Evolutionary conservation across 1,140 invertebrate genomes (phyloP), one percentile per base, ranked within the genome.

Genomic region (Dendroctonus valens): DNA sequence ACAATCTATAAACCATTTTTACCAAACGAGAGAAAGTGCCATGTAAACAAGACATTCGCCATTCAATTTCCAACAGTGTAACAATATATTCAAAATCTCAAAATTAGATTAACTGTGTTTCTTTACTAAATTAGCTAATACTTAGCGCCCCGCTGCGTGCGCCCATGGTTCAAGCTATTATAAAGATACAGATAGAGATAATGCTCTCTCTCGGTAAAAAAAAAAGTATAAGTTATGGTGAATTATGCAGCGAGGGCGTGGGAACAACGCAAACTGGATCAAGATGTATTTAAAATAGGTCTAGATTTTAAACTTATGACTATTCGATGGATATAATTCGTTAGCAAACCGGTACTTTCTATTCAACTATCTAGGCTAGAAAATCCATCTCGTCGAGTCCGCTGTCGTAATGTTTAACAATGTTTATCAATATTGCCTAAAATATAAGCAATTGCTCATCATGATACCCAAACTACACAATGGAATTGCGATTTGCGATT

Each of bases 301-400:
- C 59, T 68, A 71, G 65, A 68, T 71, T 68, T 61, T 26, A 65
- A 58, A 68, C 48, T 67, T 67, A 63, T 48, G 57, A 52, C 48
- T 52, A 38, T 68, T 58, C 63, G 59, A 71, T 68, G 59, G 63
- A 50, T 40, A 58, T 68, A 71, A 71, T 69, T 71, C 62, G 69
- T 57, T 55, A 39, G 65, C 63, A 26, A 7, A 59, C 58, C 51
- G 62, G 60, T 68, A 74, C 74, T 75, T 75, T 75, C 74, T 75
- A 75, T 68, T 67, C 41, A 74, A 75, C 69, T 74, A 75, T 75
- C 67, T 75, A 71, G 74, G 72, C 73, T 75, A 75, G 66, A 75
- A 74, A 74, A 72, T 66, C 48, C 70, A 69, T 70, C 64, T 65
- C 51, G 50, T 48, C 49, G 50, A 49, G 44, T 49, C 65, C 60